These are phyloP conservation scores for Petrocephalus schoutedeni DNA, from an alignment of 2,797 vertebrate genomes.

Conservation along the genomic window DNA sequence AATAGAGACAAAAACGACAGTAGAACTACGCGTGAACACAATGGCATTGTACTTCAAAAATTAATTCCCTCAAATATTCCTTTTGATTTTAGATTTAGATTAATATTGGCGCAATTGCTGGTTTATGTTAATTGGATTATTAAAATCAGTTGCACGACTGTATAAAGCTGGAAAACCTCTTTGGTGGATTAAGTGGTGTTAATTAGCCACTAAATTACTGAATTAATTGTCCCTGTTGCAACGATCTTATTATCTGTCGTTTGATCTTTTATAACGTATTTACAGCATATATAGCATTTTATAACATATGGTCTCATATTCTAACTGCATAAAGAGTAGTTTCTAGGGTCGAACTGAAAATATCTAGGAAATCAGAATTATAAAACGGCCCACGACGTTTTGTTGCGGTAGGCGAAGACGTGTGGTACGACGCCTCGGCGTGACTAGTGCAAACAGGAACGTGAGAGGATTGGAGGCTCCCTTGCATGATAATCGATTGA, in stretches of 20 bases:
- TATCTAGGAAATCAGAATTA: background rate
- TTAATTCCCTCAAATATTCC: background rate
- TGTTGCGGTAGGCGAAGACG: background rate
- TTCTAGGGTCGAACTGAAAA: background rate
- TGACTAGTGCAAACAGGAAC: background rate
- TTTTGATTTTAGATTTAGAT: background rate
- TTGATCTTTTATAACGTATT: background rate
- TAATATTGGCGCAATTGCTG: background rate
- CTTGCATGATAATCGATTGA: constrained; percentile 13
- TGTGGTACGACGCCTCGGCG: background rate
- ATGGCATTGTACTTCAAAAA: background rate
- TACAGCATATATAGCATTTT: no score
- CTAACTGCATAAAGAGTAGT: background rate
- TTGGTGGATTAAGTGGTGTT: background rate
- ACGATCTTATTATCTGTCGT: background rate
- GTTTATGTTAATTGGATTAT: constrained; percentile 7
- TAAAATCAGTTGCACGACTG: background rate
- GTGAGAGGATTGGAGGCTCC: constrained; percentile 23
- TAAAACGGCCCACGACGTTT: background rate
- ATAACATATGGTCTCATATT: background rate
- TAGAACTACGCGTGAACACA: background rate
- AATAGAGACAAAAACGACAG: background rate
- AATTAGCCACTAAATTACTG: background rate
- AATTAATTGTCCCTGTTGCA: background rate
- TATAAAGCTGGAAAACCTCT: background rate